Evolutionary conservation across 92 coral and sea anemone species (phyloP).

Genomic region (Hydrozoanthus gracilis): DNA sequence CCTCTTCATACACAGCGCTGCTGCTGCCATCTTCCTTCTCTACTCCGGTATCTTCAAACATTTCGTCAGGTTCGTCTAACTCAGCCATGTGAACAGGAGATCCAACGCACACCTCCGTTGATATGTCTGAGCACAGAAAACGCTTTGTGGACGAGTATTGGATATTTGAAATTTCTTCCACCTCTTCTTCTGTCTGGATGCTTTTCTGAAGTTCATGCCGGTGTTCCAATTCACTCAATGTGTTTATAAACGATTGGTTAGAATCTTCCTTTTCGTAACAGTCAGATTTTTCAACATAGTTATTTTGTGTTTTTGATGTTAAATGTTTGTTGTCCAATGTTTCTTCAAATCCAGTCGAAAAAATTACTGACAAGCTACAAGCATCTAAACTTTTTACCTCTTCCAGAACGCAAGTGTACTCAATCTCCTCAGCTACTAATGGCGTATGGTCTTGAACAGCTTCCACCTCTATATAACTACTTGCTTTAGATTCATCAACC

Average conservation of each 20-base stretch:
- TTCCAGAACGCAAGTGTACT: not conserved
- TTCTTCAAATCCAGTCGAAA: not conserved
- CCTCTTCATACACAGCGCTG: constrained; percentile 37
- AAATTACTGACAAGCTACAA: not conserved
- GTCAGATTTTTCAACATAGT: constrained; percentile 3
- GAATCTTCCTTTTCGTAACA: not conserved
- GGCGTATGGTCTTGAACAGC: not conserved
- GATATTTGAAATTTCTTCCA: constrained; percentile 29
- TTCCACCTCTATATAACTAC: not conserved
- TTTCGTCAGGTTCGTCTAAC: constrained; percentile 55
- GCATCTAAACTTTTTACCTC: not conserved
- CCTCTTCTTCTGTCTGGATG: constrained; percentile 20
- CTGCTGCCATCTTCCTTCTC: constrained; percentile 44
- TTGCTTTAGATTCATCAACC: not conserved
- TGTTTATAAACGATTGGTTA: not conserved
- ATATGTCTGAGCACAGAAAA: constrained; percentile 25
- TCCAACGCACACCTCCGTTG: constrained; percentile 46
- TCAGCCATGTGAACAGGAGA: constrained; percentile 50
- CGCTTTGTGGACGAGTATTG: not conserved
- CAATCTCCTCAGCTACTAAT: constrained; percentile 4
- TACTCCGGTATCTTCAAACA: constrained; percentile 44
- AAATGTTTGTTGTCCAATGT: not conserved
- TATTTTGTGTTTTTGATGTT: not conserved
- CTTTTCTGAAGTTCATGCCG: constrained; percentile 28
- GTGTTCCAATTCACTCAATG: constrained; percentile 28